Evolutionary conservation across 2,113 vertebrate species (phyloP), one percentile per base, ranked within the genome.

Genomic region (Climacteris rufus): DNA sequence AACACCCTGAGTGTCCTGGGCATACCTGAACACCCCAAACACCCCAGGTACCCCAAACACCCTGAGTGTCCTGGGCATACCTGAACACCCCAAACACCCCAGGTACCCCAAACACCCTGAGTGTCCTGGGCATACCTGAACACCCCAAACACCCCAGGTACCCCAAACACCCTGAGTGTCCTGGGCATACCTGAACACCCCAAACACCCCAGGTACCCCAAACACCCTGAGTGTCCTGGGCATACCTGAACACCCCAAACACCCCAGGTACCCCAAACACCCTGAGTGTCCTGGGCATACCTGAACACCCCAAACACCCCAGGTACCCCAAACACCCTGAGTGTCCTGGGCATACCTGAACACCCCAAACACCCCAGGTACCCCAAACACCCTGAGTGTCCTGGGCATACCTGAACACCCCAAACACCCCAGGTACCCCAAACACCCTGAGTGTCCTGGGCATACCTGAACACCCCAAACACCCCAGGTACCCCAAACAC

Each of bases 251-350:
- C 6, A n/a, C 6, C 11, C 30, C 23, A 13, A 20, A 8, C 6
- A 18, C 15, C 10, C 6, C 11, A 11, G 4, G 25, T 10, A 35
- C 15, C 16, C 35, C 9, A 2, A 13, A 6, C 3, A 28, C 3
- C 24, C n/a, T 6, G 3, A 11, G 6, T 0, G 21, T 4, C 69
- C 24, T 0, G 1, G 2, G 24, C 4, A 40, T 12, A 6, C 13
- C 17, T 8, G 0, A 1, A 5, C 6, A n/a, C 6, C 11, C 31
- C 3, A 2, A 7, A 15, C 19, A 33, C 22, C 37, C 59, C 20
- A 31, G 24, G 28, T 15, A 45, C 30, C 23, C 23, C 17, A 19
- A 17, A 15, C 15, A 37, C 25, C 40, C 19, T 1, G 0, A 3
- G 4, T 15, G 47, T 17, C 49, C 19, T 1, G 0, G 3, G 4